Base-by-base conservation (phyloP, 2,888 invertebrate species). In the Cistogaster globosa region DNA sequence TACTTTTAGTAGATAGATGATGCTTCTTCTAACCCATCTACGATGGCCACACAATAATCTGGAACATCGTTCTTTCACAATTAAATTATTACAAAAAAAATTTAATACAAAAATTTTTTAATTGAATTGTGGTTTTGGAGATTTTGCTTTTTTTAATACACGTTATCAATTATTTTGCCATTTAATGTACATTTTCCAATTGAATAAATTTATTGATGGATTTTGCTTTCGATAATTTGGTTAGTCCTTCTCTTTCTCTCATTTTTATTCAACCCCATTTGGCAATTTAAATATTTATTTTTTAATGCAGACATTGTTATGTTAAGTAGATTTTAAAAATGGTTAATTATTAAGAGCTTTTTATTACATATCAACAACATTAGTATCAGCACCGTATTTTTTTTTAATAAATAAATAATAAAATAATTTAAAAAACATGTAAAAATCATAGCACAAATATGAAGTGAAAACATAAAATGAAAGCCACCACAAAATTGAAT, bases 201-300 rank as follows among this genome's bases (percentile, higher is more conserved):
- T 82, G 76, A 82, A 76, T 76, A 71, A 82, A 76, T 82, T 71
- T 76, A 65, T 71, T 82, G 76, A 76, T 22, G 42, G 63, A 48
- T 69, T 51, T 75, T 38, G 48, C 22, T 62, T 68, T 60, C 57
- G 36, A 38, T 53, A n/a, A n/a, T n/a, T n/a, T n/a, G n/a, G n/a
- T n/a, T n/a, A n/a, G n/a, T n/a, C n/a, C n/a, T n/a, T n/a, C n/a
- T n/a, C n/a, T n/a, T n/a, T n/a, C n/a, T n/a, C n/a, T n/a, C n/a
- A n/a, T n/a, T n/a, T n/a, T n/a, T n/a, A n/a, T n/a, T n/a, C n/a
- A n/a, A n/a, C n/a, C n/a, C n/a, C n/a, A n/a, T n/a, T n/a, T n/a
- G n/a, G n/a, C n/a, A n/a, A n/a, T n/a, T n/a, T n/a, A n/a, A n/a
- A n/a, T n/a, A n/a, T n/a, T n/a, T n/a, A n/a, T n/a, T n/a, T n/a